Evolutionary conservation across 1,140 invertebrate genomes (phyloP).

Genomic region (Anastrepha obliqua): DNA sequence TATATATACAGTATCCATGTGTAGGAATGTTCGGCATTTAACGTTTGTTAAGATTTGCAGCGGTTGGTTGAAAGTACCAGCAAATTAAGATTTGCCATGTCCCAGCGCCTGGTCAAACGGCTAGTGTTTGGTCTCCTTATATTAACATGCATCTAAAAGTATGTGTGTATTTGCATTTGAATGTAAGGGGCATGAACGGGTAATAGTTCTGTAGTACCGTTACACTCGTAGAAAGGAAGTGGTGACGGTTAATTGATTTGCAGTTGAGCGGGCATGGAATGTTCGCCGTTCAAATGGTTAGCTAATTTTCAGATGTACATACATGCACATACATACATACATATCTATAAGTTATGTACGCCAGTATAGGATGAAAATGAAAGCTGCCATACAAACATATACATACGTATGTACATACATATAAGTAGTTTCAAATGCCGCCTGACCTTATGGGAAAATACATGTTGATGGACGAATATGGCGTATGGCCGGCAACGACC

Average conservation of each 20-base stretch:
- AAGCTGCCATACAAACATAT: too few species aligned
- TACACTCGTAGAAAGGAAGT: neutral
- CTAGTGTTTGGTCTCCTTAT: too few species aligned
- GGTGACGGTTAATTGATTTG: conserved; percentile 8
- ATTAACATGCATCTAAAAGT: neutral
- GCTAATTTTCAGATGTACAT: too few species aligned
- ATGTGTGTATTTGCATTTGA: neutral
- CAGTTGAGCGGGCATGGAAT: conserved; percentile 13
- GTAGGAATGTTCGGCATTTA: neutral
- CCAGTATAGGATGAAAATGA: too few species aligned
- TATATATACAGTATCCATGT: neutral
- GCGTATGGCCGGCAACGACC: too few species aligned
- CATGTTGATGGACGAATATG: too few species aligned
- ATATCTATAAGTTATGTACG: too few species aligned
- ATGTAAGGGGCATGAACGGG: neutral
- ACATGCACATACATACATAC: too few species aligned
- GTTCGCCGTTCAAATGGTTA: neutral
- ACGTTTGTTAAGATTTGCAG: neutral
- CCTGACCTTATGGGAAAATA: too few species aligned
- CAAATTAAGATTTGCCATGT: neutral
- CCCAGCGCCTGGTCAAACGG: neutral
- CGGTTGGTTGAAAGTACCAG: neutral
- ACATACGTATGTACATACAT: too few species aligned
- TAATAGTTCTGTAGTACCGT: neutral
- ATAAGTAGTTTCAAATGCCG: too few species aligned